A percentile compares a stretch with the other conserved stretches of the same genome.
These are phyloP conservation scores for Ephialtes manifestator DNA, from an alignment of 2,888 invertebrate species.

Conservation along the genomic window DNA sequence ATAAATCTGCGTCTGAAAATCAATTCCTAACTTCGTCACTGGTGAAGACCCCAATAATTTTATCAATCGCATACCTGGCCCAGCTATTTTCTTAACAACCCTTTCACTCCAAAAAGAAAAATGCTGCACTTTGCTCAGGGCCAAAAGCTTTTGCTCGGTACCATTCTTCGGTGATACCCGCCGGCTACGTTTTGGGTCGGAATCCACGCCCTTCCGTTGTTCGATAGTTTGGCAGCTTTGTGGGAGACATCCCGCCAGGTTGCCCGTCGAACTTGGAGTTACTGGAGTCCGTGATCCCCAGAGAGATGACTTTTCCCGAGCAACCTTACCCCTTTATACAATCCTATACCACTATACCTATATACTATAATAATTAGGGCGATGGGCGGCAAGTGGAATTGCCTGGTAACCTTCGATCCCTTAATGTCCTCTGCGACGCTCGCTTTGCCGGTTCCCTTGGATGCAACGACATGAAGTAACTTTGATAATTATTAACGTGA, in stretches of 20 bases:
- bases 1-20: no score
- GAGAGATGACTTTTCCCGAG: slow-evolving; percentile 75
- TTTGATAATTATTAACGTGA: slow-evolving; percentile 79
- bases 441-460: background rate
- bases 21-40: background rate
- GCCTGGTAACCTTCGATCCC: slow-evolving; percentile 80
- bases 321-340: slow-evolving; percentile 67
- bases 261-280: slow-evolving; percentile 33
- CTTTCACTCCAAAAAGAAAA: background rate
- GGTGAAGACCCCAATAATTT: background rate
- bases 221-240: slow-evolving; percentile 75
- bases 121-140: background rate
- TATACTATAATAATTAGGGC: slow-evolving; percentile 74
- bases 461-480: slow-evolving; percentile 62
- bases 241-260: slow-evolving; percentile 55
- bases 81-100: background rate
- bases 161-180: slow-evolving; percentile 5
- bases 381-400: slow-evolving; percentile 77
- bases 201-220: slow-evolving; percentile 82
- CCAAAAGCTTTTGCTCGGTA: slow-evolving; percentile 26
- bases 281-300: slow-evolving; percentile 46
- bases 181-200: slow-evolving; percentile 13
- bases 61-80: background rate
- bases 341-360: slow-evolving; percentile 22
- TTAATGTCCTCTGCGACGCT: background rate